Conservation (phyloP, 92 coral and sea anemone species). For the Palythoa caribaeorum region DNA sequence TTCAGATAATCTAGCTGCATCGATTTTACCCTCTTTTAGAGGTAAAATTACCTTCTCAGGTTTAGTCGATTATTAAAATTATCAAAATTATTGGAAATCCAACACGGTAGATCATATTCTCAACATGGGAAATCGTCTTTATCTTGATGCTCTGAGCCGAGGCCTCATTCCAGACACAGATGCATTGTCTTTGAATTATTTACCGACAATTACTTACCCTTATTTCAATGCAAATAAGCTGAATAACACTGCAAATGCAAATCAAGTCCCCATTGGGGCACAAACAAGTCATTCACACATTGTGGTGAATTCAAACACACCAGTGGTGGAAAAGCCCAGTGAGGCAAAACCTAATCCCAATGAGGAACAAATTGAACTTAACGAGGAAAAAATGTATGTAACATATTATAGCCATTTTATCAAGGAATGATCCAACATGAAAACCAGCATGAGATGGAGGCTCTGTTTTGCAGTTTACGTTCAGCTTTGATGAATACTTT, state of each 20-base stretch:
- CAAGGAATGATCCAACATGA: conserved; percentile 6
- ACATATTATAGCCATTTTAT: neutral
- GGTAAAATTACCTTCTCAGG: too few species aligned
- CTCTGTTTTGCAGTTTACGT: too few species aligned
- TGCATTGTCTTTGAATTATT: neutral
- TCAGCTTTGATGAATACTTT: too few species aligned
- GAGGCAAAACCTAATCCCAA: neutral
- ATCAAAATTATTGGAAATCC: conserved; percentile 10
- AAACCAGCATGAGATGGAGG: neutral
- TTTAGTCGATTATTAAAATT: too few species aligned
- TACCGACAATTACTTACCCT: neutral
- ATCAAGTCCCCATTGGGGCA: neutral
- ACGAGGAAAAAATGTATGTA: conserved; percentile 7
- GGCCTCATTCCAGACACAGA: neutral
- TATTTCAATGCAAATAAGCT: neutral
- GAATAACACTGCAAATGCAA: neutral
- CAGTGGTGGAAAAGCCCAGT: neutral
- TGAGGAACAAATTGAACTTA: neutral
- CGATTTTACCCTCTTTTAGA: too few species aligned
- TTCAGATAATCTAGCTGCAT: too few species aligned
- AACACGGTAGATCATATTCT: neutral
- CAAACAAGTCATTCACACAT: neutral
- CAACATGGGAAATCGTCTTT: neutral
- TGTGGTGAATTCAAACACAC: neutral
- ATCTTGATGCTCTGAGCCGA: neutral